Percentiles rank a stretch among this genome's conserved stretches.
Evolutionary conservation across 2,113 vertebrate genomes (phyloP).

Genomic region (Ondatra zibethicus): DNA sequence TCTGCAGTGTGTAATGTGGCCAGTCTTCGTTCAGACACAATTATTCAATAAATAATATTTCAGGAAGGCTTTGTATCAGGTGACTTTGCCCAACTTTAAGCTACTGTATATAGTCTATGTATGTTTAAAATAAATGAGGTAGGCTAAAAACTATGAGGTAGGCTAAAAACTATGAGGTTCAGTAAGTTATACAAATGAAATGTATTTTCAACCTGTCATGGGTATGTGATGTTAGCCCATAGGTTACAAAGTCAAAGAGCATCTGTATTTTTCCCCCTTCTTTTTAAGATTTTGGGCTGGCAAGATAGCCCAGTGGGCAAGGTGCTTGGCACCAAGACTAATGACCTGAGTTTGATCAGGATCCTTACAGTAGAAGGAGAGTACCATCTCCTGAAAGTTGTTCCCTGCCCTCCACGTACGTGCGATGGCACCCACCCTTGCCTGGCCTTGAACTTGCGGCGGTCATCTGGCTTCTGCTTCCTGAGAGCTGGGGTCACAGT

Average conservation of each 20-base stretch:
- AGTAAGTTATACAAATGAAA: background rate
- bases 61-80: background rate
- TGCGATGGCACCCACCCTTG: background rate
- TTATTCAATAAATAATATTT: background rate
- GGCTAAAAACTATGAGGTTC: no score
- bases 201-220: background rate
- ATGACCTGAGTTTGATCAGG: background rate
- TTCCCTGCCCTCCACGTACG: background rate
- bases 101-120: background rate
- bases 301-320: background rate
- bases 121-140: background rate
- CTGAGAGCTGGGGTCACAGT: background rate
- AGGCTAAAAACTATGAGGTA: background rate
- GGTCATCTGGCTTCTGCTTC: background rate
- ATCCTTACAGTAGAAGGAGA: background rate
- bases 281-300: background rate
- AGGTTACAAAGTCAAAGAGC: background rate
- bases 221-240: background rate
- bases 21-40: background rate
- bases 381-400: background rate
- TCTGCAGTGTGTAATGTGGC: background rate
- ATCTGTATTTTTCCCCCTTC: background rate
- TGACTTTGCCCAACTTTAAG: background rate
- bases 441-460: background rate
- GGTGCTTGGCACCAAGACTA: background rate